A percentile compares a stretch with the other conserved stretches of the same genome.
Conservation (phyloP, 2,888 invertebrate species). For the Pandemis corylana region DNA sequence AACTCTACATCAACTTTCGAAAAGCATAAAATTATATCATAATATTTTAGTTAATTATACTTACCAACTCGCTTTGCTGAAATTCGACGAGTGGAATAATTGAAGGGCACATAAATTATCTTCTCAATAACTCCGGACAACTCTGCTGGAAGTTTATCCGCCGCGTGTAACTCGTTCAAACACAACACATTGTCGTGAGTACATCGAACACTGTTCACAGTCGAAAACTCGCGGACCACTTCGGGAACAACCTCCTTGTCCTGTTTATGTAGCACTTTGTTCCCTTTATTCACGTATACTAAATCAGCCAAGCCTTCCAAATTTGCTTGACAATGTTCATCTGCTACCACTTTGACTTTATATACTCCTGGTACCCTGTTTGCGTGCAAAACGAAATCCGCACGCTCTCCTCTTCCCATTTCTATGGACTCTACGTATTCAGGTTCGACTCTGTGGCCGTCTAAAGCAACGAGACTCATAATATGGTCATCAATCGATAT, state of each 20-base stretch:
- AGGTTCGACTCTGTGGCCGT: conserved; percentile 87
- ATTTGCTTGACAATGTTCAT: conserved; percentile 77
- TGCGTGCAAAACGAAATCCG: conserved; percentile 89
- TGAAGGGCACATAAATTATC: conserved; percentile 88
- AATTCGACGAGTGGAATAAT: conserved; percentile 82
- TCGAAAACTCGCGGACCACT: conserved; percentile 70
- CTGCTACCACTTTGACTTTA: conserved; percentile 84
- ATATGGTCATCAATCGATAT: conserved; percentile 87
- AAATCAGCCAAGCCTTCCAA: conserved; percentile 84
- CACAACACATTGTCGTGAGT: conserved; percentile 80
- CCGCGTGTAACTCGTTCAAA: conserved; percentile 83
- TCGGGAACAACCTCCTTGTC: conserved; percentile 53
- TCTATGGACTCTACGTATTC: conserved; percentile 84
- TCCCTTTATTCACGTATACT: conserved; percentile 65
- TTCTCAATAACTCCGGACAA: conserved; percentile 79
- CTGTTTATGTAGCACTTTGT: conserved; percentile 68
- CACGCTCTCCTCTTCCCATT: conserved; percentile 89
- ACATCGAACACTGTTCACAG: conserved; percentile 77
- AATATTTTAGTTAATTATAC: conserved; percentile 50
- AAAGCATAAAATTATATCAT: conserved; percentile 6
- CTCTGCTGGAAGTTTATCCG: conserved; percentile 79
- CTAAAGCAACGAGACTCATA: conserved; percentile 87
- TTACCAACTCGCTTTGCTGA: conserved; percentile 78
- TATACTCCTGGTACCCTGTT: conserved; percentile 84
- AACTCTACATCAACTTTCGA: not conserved